Base-by-base conservation (phyloP, 2,888 invertebrate species). In the Volucella zonaria region DNA sequence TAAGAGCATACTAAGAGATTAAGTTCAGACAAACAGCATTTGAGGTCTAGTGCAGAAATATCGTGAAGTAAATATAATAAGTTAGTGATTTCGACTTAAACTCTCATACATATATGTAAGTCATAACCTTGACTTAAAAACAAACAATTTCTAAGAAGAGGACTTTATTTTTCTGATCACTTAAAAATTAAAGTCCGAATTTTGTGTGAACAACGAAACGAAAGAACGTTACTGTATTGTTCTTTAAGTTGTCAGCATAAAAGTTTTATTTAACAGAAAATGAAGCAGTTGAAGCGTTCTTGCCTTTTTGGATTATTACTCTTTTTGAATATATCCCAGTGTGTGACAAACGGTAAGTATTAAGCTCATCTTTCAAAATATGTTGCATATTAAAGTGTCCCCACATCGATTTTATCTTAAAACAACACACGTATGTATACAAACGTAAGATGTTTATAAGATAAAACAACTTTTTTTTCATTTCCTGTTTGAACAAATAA, bases 1-100 rank as follows among this genome's bases (percentile, higher is more conserved):
- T 59, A 40, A 58, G 70, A 66, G 70, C 38, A 31, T 51, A 56
- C 76, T 64, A 81, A 64, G 43, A 77, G 64, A 77, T 51, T 77
- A 67, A 12, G 42, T 10, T 54, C 58, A 49, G 31, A 51, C n/a
- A 18, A 18, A 42, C 43, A 47, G 43, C 18, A 38, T 73, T 56
- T 10, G 40, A 38, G 56, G 18, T 49, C 45, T 49, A 49, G 31
- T 38, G 54, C 62, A 43, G 52, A 31, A 10, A 31, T 18, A 18
- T 6, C 31, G 31, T 6, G 31, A 6, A 31, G 31, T 31, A 42
- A 45, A 59, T 59, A 42, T 1, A 42, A 9, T 23, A 11, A 54
- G 6, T 59, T 18, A 10, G 18, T 49, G 58, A 31, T 31, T 31
- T 31, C 31, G 31, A 31, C 31, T 31, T 31, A 31, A 31, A 6